These are phyloP conservation scores for Halocaridina rubra DNA, from an alignment of 2,888 invertebrate genomes.

Conservation along the genomic window DNA sequence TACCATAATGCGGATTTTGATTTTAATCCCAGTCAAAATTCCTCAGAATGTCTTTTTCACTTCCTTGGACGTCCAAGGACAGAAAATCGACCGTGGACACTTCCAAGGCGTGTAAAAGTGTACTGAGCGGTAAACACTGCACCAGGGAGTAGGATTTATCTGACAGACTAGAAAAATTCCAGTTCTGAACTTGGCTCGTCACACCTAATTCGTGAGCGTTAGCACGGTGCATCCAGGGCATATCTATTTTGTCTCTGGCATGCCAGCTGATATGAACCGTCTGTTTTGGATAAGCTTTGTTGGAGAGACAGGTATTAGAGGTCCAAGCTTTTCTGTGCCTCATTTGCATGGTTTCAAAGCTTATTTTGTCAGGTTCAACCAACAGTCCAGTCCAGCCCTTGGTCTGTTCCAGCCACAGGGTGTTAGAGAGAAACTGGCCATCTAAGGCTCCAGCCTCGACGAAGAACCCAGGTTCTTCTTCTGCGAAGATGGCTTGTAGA, in stretches of 20 bases:
- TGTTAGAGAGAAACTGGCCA: constrained; percentile 36
- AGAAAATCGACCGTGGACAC: constrained; percentile 30
- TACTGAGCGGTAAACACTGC: constrained; percentile 39
- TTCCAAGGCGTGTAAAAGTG: constrained; percentile 20
- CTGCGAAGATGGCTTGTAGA: background rate
- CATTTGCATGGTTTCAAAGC: background rate
- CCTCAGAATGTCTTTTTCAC: background rate
- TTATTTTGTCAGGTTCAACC: constrained; percentile 25
- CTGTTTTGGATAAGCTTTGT: constrained; percentile 3
- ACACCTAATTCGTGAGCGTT: background rate
- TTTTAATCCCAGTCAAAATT: background rate
- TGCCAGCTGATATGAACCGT: background rate
- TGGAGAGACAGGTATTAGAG: constrained; percentile 39
- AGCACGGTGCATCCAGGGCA: background rate
- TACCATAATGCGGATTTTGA: background rate
- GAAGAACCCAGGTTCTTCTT: constrained; percentile 23
- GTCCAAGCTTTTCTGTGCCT: constrained; percentile 36
- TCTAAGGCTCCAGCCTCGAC: constrained; percentile 44
- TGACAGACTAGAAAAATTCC: background rate
- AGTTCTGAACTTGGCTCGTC: background rate
- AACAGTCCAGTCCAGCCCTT: constrained; percentile 36
- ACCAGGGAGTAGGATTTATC: background rate
- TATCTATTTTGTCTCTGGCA: background rate
- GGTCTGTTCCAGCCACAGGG: constrained; percentile 33
- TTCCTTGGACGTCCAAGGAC: constrained; percentile 37